A percentile compares a stretch with the other conserved stretches of the same genome.
phyloP scores from a whole-genome alignment of 1,140 invertebrate genomes.

The Drosophila insularis region DNA sequence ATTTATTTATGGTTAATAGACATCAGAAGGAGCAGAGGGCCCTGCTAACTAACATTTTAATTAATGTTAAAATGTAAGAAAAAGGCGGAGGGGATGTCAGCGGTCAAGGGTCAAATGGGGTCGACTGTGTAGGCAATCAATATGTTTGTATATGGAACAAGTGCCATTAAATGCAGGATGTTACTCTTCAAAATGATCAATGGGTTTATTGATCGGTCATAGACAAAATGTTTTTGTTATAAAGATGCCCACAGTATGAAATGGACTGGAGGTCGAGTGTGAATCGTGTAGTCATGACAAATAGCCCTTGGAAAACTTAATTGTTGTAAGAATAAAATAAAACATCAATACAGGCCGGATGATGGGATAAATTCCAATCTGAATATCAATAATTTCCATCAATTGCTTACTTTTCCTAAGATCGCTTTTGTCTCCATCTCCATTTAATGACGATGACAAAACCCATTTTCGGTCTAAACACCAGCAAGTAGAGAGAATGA shows the following conservation, averaged over 20 bases:
- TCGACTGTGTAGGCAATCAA: conserved; percentile 10
- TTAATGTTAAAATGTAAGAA: conserved; percentile 50
- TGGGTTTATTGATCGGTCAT: background rate
- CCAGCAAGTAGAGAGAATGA: background rate
- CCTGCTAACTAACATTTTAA: conserved; percentile 44
- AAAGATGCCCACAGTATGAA: background rate
- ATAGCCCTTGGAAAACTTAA: background rate
- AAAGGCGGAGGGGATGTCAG: background rate
- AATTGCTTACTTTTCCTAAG: too few relatives aligned
- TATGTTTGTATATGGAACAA: conserved; percentile 8
- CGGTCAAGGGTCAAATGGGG: conserved; percentile 52
- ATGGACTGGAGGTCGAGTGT: background rate
- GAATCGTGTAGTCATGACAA: background rate
- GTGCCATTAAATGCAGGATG: conserved; percentile 4
- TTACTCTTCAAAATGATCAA: conserved; percentile 2
- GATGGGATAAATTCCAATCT: too few relatives aligned
- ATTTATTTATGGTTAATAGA: conserved; percentile 72
- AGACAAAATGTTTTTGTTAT: background rate
- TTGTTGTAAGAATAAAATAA: background rate
- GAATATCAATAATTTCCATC: too few relatives aligned
- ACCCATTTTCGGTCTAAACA: background rate
- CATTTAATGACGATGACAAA: background rate
- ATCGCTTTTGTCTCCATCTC: too few relatives aligned
- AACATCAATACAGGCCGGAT: too few relatives aligned
- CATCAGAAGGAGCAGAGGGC: conserved; percentile 13